Evolutionary conservation across 2,888 invertebrate species (phyloP).

Genomic region (Prostheceraeus crozeri): DNA sequence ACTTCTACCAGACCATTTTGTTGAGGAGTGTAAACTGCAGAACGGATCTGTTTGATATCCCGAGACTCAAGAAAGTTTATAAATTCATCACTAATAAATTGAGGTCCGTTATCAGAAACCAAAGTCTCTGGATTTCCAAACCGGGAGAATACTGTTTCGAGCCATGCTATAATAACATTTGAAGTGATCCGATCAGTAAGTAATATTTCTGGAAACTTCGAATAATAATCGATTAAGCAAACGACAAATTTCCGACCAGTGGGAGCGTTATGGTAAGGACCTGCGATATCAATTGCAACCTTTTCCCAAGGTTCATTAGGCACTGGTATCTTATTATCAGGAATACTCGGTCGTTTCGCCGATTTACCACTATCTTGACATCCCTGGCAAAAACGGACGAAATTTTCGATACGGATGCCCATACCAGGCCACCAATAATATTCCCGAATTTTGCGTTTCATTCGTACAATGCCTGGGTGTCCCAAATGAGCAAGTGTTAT

Average conservation of each 20-base stretch:
- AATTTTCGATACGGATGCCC: conserved; percentile 24
- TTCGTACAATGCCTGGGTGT: conserved; percentile 27
- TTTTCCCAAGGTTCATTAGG: conserved; percentile 10
- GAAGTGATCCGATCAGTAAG: conserved; percentile 6
- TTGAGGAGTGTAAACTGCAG: conserved; percentile 26
- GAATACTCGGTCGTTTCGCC: not conserved
- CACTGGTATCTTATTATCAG: not conserved
- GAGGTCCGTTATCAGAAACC: conserved; percentile 45
- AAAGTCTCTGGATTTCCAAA: conserved; percentile 37
- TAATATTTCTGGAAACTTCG: conserved; percentile 23
- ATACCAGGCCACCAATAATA: conserved; percentile 23
- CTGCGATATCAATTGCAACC: conserved; percentile 25
- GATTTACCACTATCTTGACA: conserved; percentile 27
- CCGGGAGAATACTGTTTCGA: conserved; percentile 16
- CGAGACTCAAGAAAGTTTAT: conserved; percentile 39
- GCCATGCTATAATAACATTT: not conserved
- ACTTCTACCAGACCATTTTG: conserved; percentile 39
- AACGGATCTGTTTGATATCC: conserved; percentile 31
- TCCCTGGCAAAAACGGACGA: conserved; percentile 24
- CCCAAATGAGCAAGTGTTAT: not conserved
- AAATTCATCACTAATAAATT: conserved; percentile 44
- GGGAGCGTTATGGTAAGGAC: conserved; percentile 24
- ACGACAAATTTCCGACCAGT: conserved; percentile 7
- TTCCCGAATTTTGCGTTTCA: conserved; percentile 12
- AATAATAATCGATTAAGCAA: conserved; percentile 8